Conservation (phyloP, 2,113 vertebrate species). For the Bufo bufo region DNA sequence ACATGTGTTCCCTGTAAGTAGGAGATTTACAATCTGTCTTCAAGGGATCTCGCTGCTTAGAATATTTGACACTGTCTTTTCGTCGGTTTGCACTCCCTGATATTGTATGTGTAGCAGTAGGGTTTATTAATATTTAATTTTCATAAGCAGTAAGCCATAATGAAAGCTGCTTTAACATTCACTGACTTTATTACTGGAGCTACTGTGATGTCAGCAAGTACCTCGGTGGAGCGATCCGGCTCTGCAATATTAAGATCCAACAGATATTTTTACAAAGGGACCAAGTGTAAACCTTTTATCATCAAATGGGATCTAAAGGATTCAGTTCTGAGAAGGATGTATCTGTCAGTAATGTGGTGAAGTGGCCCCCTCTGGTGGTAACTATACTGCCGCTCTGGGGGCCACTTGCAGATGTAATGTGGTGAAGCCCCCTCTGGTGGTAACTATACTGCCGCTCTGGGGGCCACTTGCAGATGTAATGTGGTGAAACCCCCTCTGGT, state of each 20-base stretch:
- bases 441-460: too few species aligned
- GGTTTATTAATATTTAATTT: conserved; percentile 26
- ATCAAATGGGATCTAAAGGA: too few species aligned
- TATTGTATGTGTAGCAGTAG: background rate
- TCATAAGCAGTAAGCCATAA: conserved; percentile 7
- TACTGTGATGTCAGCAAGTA: background rate
- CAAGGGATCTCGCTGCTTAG: background rate
- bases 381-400: too few species aligned
- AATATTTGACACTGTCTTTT: conserved; percentile 3
- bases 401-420: too few species aligned
- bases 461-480: too few species aligned
- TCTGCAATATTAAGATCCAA: background rate
- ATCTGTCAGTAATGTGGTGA: too few species aligned
- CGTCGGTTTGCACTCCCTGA: background rate
- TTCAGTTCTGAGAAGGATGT: too few species aligned
- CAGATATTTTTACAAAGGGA: background rate
- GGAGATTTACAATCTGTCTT: conserved; percentile 19
- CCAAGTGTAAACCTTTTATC: too few species aligned
- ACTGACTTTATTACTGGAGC: background rate
- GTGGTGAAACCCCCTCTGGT: too few species aligned
- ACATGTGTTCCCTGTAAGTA: conserved; percentile 13
- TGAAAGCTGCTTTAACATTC: background rate
- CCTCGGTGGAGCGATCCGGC: background rate
- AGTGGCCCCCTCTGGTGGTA: too few species aligned
- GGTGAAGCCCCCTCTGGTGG: too few species aligned